These are phyloP conservation scores for Motacilla tschutschensis DNA, from an alignment of 2,113 vertebrate species.

Conservation along the genomic window DNA sequence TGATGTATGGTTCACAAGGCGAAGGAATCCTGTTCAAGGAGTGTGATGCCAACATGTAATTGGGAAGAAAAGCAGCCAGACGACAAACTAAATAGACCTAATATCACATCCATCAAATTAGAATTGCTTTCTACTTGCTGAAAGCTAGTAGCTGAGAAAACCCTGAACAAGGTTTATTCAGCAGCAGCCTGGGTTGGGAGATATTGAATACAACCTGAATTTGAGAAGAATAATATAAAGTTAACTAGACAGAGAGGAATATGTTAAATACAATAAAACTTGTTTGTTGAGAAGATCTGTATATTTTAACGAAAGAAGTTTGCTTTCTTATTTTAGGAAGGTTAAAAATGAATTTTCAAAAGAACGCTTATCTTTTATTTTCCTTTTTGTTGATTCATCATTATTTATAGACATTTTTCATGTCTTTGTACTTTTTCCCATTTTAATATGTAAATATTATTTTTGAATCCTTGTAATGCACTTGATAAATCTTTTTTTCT, in stretches of 20 bases:
- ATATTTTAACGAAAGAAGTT: conserved; percentile 2
- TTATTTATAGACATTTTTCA: neutral
- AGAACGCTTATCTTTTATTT: neutral
- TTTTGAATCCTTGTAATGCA: neutral
- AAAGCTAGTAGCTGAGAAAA: neutral
- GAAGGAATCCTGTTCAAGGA: neutral
- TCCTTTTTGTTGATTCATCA: conserved; percentile 4
- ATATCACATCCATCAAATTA: neutral
- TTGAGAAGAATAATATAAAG: neutral
- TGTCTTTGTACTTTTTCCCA: neutral
- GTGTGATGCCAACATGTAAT: neutral
- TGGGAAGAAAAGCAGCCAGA: neutral
- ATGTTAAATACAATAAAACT: neutral
- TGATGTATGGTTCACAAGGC: neutral
- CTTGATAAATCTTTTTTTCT: neutral
- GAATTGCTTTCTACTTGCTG: neutral
- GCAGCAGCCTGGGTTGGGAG: neutral
- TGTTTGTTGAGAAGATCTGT: neutral
- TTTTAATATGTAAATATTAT: conserved; percentile 33
- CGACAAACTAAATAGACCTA: neutral
- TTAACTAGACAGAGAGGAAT: neutral
- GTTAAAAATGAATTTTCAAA: conserved; percentile 26
- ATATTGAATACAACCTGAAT: neutral
- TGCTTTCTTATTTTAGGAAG: neutral
- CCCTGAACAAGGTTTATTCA: neutral